Evolutionary conservation across 2,888 invertebrate species (phyloP), one percentile per base, ranked within the genome.

Genomic region (Hypsopygia costalis): DNA sequence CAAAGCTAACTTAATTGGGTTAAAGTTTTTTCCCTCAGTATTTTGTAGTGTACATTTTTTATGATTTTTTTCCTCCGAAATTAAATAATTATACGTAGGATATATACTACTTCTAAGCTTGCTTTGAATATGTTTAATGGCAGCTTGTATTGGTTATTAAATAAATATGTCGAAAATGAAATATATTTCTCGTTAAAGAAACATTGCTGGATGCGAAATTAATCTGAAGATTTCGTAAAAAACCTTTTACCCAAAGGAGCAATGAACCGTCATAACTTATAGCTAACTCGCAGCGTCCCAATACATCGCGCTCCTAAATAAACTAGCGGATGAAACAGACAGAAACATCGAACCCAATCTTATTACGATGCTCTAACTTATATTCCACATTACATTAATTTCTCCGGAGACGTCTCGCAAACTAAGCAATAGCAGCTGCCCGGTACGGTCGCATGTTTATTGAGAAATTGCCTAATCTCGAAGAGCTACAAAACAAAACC

Each of bases 401-500:
- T 86, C 85, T 85, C 83, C 64, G 67, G 86, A 86, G 87, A 85
- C 82, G 69, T 76, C 75, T 76, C 72, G 55, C 72, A 73, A 83
- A 81, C 76, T 76, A 77, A 81, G 74, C 74, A 74, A 81, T 73
- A 75, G 73, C 79, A 82, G 74, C 82, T 81, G 81, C 74, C 76
- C 71, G 62, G 60, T 47, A 61, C 59, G 73, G 74, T 82, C 77
- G 73, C 77, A 73, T 83, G 82, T 86, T 86, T 87, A 85, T 86
- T 74, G 79, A 82, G 85, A 76, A 78, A 86, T 82, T 81, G 78
- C 78, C 76, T 86, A 83, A 88, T 87, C 83, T 81, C 76, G 68
- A 83, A 85, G 83, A 85, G 81, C 81, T 81, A 88, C 85, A 83
- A 81, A 88, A 86, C 86, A 85, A 86, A 83, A 86, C 83, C 85